Evolutionary conservation across 2,888 invertebrate genomes (phyloP), one percentile per base, ranked within the genome.

Genomic region (Diabrotica balteata): DNA sequence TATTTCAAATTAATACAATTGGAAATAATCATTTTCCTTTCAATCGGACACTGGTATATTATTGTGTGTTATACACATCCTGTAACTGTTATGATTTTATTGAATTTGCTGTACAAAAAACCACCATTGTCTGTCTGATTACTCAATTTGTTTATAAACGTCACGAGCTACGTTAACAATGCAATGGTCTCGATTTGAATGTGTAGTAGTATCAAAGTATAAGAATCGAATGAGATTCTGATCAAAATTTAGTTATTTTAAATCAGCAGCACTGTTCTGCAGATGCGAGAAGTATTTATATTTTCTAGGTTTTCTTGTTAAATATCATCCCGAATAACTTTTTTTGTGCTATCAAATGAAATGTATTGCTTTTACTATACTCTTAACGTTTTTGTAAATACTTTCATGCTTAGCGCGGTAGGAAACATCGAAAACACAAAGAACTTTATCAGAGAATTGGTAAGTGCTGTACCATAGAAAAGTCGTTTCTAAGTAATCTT

Each of bases 381-480:
- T 70, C 51, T 57, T 73, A 77, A 57, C 69, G 74, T 72, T 75
- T 76, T 71, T 79, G 75, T 80, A 76, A 75, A 78, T 80, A 84
- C 83, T 87, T 87, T 86, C 88, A 87, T 87, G 88, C 87, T 86
- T 88, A 88, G 88, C 89, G 88, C 85, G 88, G 88, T 87, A 90
- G 88, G 88, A 90, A 89, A 86, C 87, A 87, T 82, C 87, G 90
- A 86, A 91, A 90, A 85, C 87, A 90, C 86, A 89, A 89, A 86
- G 90, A 90, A 85, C 87, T 90, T 82, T 91, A 91, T 87, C 91
- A 91, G 85, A 89, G 91, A 86, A 90, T 91, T 88, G 91, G 91
- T 91, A 91, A 91, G 91, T 84, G 49, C 44, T 17, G 44, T 43
- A 7, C 46, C 52, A 32, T 22, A 50, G n/a, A 50, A n/a, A 5